phyloP scores from a whole-genome alignment of 2,797 vertebrate genomes.

The Bufotes viridis region DNA sequence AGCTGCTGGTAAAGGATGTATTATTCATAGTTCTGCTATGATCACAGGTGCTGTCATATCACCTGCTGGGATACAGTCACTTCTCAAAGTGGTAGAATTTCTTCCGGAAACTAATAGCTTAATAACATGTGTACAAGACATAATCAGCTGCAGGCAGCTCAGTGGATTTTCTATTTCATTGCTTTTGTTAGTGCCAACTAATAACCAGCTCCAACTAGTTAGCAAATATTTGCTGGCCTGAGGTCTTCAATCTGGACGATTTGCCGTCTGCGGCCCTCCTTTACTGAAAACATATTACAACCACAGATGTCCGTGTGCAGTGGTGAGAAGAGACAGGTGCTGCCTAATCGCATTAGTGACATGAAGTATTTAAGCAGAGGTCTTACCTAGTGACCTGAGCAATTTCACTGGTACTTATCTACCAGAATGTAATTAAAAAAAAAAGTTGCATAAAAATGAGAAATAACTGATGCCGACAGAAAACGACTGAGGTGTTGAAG shows the following conservation, averaged over 20 bases:
- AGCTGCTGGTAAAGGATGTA: conserved; percentile 8
- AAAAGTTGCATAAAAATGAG: conserved; percentile 10
- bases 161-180: conserved; percentile 22
- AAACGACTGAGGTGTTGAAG: neutral
- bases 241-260: conserved; percentile 41
- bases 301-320: neutral
- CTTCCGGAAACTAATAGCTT: conserved; percentile 25
- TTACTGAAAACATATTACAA: conserved; percentile 23
- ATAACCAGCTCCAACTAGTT: conserved; percentile 44
- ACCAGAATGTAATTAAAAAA: conserved; percentile 11
- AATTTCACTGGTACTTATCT: neutral
- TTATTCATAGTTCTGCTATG: conserved; percentile 24
- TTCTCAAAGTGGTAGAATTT: conserved; percentile 25
- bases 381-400: conserved; percentile 28
- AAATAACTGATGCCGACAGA: neutral
- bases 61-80: conserved; percentile 39
- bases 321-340: neutral
- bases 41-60: neutral
- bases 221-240: conserved; percentile 46
- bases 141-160: conserved; percentile 35
- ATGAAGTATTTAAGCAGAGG: conserved; percentile 11
- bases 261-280: neutral
- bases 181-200: conserved; percentile 41
- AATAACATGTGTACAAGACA: conserved; percentile 26
- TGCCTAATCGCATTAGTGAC: conserved; percentile 10